Percentiles rank a stretch among this genome's conserved stretches.
These are phyloP conservation scores for Lepidocyrtinus sp. DNA, from an alignment of 2,888 invertebrate genomes.

Conservation along the genomic window DNA sequence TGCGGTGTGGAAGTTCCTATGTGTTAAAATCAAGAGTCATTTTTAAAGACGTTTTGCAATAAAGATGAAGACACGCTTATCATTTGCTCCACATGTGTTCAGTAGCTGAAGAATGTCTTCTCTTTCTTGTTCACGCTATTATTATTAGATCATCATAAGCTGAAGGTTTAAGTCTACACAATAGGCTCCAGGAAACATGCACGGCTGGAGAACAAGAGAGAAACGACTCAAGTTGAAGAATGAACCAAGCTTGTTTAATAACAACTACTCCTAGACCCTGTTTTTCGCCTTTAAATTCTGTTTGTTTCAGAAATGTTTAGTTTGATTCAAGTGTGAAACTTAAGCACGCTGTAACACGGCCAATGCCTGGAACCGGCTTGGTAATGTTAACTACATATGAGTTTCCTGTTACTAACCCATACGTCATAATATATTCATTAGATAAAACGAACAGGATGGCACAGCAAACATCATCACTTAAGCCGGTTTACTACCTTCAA, in stretches of 20 bases:
- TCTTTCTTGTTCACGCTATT: not conserved
- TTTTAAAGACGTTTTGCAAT: conserved; percentile 14
- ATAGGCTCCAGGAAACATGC: conserved; percentile 6
- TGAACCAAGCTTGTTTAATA: conserved; percentile 10
- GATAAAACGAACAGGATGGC: conserved; percentile 60
- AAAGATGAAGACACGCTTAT: not conserved
- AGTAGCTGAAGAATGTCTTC: conserved; percentile 7
- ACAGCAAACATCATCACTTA: conserved; percentile 60
- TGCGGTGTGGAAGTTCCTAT: no score
- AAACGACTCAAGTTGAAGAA: conserved; percentile 15
- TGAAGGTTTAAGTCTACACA: conserved; percentile 5
- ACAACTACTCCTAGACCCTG: not conserved
- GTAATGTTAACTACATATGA: conserved; percentile 10
- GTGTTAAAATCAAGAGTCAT: no score
- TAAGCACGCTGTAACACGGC: not conserved
- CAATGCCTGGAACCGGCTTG: no score
- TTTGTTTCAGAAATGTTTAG: not conserved
- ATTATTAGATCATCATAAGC: conserved; percentile 17
- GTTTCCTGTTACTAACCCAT: conserved; percentile 31
- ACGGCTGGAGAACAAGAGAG: conserved; percentile 15
- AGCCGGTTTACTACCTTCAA: conserved; percentile 54
- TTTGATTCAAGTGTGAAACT: not conserved
- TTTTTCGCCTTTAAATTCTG: not conserved
- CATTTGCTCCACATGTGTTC: conserved; percentile 16
- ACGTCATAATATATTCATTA: conserved; percentile 62